A percentile compares a stretch with the other conserved stretches of the same genome.
Conservation (phyloP, 2,113 vertebrate genomes). For the Symphodus melops region DNA sequence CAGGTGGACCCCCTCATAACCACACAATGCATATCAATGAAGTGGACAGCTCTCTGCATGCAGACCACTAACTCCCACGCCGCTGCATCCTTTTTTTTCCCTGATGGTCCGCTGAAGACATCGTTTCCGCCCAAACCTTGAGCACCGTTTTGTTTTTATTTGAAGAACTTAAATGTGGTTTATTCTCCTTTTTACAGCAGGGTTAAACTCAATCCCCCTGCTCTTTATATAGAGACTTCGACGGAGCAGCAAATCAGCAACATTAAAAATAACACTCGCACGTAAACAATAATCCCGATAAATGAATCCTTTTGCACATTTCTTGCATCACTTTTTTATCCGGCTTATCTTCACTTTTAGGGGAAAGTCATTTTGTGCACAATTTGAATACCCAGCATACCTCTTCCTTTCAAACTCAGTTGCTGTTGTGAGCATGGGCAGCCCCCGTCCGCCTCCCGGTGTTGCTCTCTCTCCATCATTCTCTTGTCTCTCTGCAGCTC, state of each 20-base stretch:
- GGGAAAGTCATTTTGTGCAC: conserved; percentile 13
- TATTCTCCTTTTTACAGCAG: conserved; percentile 2
- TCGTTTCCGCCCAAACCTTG: conserved; percentile 44
- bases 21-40: conserved; percentile 76
- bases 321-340: neutral
- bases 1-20: conserved; percentile 73
- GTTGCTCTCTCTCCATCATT: conserved; percentile 66
- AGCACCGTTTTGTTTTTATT: conserved; percentile 20
- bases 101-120: conserved; percentile 3
- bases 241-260: neutral
- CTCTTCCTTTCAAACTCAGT: conserved; percentile 26
- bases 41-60: conserved; percentile 50
- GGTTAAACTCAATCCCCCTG: conserved; percentile 34
- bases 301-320: neutral
- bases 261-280: neutral
- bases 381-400: conserved; percentile 18
- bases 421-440: conserved; percentile 42
- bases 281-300: conserved; percentile 7
- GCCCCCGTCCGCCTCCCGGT: conserved; percentile 7
- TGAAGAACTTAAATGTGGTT: conserved; percentile 34
- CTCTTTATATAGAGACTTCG: conserved; percentile 21
- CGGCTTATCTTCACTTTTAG: conserved; percentile 26
- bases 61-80: conserved; percentile 53
- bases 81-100: neutral
- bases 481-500: conserved; percentile 55